phyloP scores from a whole-genome alignment of 2,113 vertebrate species.

The Chaetodon trifascialis region DNA sequence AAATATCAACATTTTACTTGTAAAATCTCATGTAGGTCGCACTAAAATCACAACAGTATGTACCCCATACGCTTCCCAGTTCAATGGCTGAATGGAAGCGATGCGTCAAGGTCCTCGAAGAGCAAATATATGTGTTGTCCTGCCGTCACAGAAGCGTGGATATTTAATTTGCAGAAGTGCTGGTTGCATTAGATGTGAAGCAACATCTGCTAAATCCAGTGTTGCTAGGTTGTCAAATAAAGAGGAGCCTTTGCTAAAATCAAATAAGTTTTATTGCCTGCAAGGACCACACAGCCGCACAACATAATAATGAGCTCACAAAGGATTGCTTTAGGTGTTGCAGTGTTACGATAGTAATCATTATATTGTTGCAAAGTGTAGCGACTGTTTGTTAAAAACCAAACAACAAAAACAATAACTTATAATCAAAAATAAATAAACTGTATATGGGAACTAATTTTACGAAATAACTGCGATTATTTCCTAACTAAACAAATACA shows the following conservation, averaged over 20 bases:
- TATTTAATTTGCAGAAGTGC: too few relatives aligned
- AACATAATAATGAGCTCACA: constrained; percentile 33
- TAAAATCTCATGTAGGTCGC: constrained; percentile 23
- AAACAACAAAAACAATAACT: too few relatives aligned
- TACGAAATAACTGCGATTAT: too few relatives aligned
- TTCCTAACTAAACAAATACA: too few relatives aligned
- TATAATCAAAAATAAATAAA: too few relatives aligned
- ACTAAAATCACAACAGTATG: constrained; percentile 65
- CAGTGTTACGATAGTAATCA: not conserved
- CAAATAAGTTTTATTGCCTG: constrained; percentile 30
- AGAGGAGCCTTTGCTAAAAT: fast-evolving
- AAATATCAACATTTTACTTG: constrained; percentile 44
- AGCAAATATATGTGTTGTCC: not conserved
- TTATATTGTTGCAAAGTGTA: not conserved
- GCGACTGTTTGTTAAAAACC: not conserved
- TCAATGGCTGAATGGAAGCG: constrained; percentile 77
- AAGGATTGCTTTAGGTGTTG: constrained; percentile 13
- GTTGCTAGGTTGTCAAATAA: fast-evolving
- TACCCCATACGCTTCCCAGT: constrained; percentile 51
- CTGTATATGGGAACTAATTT: too few relatives aligned
- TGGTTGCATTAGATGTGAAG: fast-evolving
- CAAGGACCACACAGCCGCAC: constrained; percentile 52
- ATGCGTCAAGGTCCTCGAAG: constrained; percentile 78
- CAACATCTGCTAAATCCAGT: fast-evolving
- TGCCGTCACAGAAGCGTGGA: fast-evolving